A percentile compares a stretch with the other conserved stretches of the same genome.
Conservation (phyloP, 1,140 invertebrate genomes). For the Pachyrhynchus sulphureomaculatus region DNA sequence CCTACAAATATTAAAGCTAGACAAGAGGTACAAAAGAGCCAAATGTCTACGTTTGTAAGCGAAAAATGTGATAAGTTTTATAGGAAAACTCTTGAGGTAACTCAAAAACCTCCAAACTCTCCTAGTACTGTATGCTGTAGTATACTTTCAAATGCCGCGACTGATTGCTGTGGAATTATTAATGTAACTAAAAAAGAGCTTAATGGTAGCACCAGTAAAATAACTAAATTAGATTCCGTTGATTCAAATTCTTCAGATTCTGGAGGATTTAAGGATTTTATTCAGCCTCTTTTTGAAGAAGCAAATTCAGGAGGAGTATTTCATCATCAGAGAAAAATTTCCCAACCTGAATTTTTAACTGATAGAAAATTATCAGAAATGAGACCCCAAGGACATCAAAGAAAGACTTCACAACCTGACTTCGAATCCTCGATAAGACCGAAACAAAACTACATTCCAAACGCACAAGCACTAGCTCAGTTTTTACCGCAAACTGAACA, state of each 20-base stretch:
- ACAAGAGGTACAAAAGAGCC: background rate
- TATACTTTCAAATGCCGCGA: conserved; percentile 47
- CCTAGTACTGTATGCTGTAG: conserved; percentile 51
- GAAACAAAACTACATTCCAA: conserved; percentile 37
- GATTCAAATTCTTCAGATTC: conserved; percentile 51
- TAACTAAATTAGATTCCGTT: conserved; percentile 48
- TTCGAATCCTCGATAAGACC: conserved; percentile 33
- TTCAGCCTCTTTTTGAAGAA: conserved; percentile 34
- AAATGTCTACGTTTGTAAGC: conserved; percentile 30
- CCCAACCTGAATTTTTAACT: conserved; percentile 44
- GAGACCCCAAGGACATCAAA: conserved; percentile 39
- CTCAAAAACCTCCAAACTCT: conserved; percentile 44
- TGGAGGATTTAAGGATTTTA: conserved; percentile 51
- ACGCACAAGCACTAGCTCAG: conserved; percentile 47
- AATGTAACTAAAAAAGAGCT: conserved; percentile 45
- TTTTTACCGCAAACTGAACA: conserved; percentile 46
- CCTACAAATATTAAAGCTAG: background rate
- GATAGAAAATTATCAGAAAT: conserved; percentile 36
- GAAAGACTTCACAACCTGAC: conserved; percentile 44
- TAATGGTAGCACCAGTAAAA: conserved; percentile 36
- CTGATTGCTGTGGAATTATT: conserved; percentile 49
- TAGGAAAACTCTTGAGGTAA: conserved; percentile 37
- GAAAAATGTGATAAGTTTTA: conserved; percentile 45
- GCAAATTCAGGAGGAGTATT: background rate
- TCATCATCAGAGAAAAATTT: conserved; percentile 44